Conservation (phyloP, 2,888 invertebrate species). For the Drosophila flavopinicola region DNA sequence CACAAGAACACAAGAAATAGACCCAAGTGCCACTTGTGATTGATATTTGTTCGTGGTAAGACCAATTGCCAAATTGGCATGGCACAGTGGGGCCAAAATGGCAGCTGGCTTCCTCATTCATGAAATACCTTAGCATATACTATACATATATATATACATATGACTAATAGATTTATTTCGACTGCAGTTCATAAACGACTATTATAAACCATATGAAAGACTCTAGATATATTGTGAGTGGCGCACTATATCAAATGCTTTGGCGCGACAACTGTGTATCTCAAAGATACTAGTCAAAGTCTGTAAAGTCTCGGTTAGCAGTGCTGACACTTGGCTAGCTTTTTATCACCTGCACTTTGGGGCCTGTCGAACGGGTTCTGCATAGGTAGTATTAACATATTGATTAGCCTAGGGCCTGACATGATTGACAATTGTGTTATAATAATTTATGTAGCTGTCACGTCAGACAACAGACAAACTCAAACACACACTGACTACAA, state of each 20-base stretch:
- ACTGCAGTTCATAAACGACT: slow-evolving; percentile 42
- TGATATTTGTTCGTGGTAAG: slow-evolving; percentile 14
- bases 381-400: slow-evolving; percentile 60
- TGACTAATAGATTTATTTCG: slow-evolving; percentile 36
- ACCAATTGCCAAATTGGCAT: slow-evolving; percentile 12
- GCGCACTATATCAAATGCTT: slow-evolving; percentile 54
- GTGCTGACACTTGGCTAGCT: slow-evolving; percentile 53
- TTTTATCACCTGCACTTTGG: slow-evolving; percentile 69
- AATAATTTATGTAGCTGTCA: slow-evolving; percentile 76
- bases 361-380: slow-evolving; percentile 54
- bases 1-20: slow-evolving; percentile 5
- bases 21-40: slow-evolving; percentile 28
- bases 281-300: slow-evolving; percentile 48
- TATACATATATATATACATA: not conserved
- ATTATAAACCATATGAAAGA: slow-evolving; percentile 19
- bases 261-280: slow-evolving; percentile 46
- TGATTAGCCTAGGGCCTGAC: slow-evolving; percentile 75
- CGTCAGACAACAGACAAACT: slow-evolving; percentile 18
- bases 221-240: slow-evolving; percentile 22
- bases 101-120: slow-evolving; percentile 4
- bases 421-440: slow-evolving; percentile 79
- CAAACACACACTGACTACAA: not conserved
- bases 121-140: not conserved
- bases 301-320: slow-evolving; percentile 13
- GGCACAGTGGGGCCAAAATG: slow-evolving; percentile 16